Conservation (phyloP, 2,113 vertebrate genomes). For the Bufo gargarizans region DNA sequence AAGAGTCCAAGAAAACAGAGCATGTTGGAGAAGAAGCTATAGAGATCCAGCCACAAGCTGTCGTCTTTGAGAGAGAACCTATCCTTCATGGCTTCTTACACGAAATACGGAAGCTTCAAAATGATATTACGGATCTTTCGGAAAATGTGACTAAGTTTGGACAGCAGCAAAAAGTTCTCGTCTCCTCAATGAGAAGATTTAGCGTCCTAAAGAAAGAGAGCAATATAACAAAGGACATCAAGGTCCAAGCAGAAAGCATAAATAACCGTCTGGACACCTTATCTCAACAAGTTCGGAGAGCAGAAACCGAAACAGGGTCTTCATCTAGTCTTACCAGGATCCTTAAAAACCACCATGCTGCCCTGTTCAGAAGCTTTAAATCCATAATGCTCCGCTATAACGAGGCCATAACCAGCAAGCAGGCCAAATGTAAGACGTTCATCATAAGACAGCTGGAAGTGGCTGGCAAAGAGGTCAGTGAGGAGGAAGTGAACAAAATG, state of each 20-base stretch:
- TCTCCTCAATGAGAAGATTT: slow-evolving; percentile 90
- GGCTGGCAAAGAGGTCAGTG: slow-evolving; percentile 81
- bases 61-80: slow-evolving; percentile 89
- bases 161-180: slow-evolving; percentile 84
- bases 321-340: slow-evolving; percentile 79
- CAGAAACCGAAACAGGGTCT: slow-evolving; percentile 75
- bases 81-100: slow-evolving; percentile 82
- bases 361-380: slow-evolving; percentile 79
- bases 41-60: slow-evolving; percentile 77
- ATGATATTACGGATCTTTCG: slow-evolving; percentile 79
- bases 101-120: slow-evolving; percentile 83
- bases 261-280: slow-evolving; percentile 79
- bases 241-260: slow-evolving; percentile 83
- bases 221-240: slow-evolving; percentile 83
- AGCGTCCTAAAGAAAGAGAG: slow-evolving; percentile 93
- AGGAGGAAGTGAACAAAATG: slow-evolving; percentile 90
- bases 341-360: slow-evolving; percentile 79
- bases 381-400: slow-evolving; percentile 86
- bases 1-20: slow-evolving; percentile 63
- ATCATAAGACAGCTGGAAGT: slow-evolving; percentile 92
- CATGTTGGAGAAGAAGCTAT: slow-evolving; percentile 62
- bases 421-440: slow-evolving; percentile 89
- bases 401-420: slow-evolving; percentile 81
- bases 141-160: slow-evolving; percentile 82
- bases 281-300: slow-evolving; percentile 75